A percentile compares a stretch with the other conserved stretches of the same genome.
phyloP scores from a whole-genome alignment of 2,888 invertebrate genomes.

The Mellilla xanthometata region DNA sequence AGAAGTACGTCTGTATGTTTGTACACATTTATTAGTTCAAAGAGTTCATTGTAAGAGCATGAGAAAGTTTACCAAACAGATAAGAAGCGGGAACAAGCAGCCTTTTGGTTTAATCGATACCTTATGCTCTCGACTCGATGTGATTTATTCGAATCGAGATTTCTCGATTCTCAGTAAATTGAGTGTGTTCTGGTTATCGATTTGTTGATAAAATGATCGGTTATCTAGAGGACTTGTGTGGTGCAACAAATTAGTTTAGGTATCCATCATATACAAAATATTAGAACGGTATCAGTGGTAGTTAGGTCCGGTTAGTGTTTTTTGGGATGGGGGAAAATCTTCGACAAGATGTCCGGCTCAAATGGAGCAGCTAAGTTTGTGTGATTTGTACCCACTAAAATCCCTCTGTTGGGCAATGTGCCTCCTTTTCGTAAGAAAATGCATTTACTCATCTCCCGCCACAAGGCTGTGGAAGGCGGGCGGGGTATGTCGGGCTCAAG shows the following conservation, averaged over 20 bases:
- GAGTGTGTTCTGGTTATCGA: slow-evolving; percentile 25
- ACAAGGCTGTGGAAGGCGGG: too few relatives aligned
- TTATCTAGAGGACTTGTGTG: slow-evolving; percentile 6
- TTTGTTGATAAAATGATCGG: slow-evolving; percentile 23
- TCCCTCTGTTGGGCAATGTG: too few relatives aligned
- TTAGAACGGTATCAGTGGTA: too few relatives aligned
- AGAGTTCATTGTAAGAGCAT: slow-evolving; percentile 47
- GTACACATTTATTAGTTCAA: slow-evolving; percentile 35
- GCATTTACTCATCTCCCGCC: too few relatives aligned
- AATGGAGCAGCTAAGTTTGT: too few relatives aligned
- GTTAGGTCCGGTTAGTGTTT: too few relatives aligned
- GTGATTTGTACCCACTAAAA: too few relatives aligned
- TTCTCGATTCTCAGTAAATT: slow-evolving; percentile 26
- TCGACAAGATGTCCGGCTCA: too few relatives aligned
- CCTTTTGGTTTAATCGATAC: slow-evolving; percentile 30
- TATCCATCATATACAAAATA: too few relatives aligned
- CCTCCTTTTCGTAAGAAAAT: too few relatives aligned
- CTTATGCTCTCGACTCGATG: slow-evolving; percentile 29
- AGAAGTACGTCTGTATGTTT: slow-evolving; percentile 6
- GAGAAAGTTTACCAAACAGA: slow-evolving; percentile 49
- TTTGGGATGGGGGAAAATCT: too few relatives aligned
- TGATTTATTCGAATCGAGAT: slow-evolving; percentile 36
- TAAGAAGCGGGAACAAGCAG: slow-evolving; percentile 36
- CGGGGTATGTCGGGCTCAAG: too few relatives aligned
- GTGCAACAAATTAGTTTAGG: slow-evolving; percentile 1